These are phyloP conservation scores for Characodon lateralis DNA, from an alignment of 2,797 vertebrate species.

Conservation along the genomic window DNA sequence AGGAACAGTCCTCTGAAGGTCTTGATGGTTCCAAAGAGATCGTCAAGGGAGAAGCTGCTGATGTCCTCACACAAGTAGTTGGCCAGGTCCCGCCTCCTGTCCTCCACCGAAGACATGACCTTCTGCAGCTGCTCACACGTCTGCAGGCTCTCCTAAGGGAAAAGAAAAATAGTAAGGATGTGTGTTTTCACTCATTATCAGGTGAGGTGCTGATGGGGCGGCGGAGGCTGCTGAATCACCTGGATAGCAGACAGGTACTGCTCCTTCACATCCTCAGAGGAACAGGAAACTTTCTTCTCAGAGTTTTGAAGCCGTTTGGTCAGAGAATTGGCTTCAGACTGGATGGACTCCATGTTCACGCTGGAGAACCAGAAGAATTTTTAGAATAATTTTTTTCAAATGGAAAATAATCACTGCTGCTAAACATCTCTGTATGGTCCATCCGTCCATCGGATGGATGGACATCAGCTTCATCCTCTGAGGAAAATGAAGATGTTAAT, in stretches of 20 bases:
- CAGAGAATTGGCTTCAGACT: slow-evolving; percentile 73
- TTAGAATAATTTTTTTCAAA: no score
- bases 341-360: slow-evolving; percentile 82
- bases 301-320: slow-evolving; percentile 79
- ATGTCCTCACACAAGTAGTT: slow-evolving; percentile 87
- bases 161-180: slow-evolving; percentile 16
- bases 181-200: not conserved
- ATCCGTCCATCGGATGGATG: no score
- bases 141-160: slow-evolving; percentile 75
- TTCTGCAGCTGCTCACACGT: slow-evolving; percentile 77
- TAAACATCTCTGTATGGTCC: no score
- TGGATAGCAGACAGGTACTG: slow-evolving; percentile 76
- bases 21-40: slow-evolving; percentile 85
- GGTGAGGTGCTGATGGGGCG: not conserved
- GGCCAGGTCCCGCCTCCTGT: slow-evolving; percentile 78
- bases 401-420: no score
- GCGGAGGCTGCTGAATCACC: slow-evolving; percentile 17
- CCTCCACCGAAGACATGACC: slow-evolving; percentile 77
- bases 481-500: no score
- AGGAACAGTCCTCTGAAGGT: slow-evolving; percentile 85
- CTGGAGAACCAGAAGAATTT: slow-evolving; percentile 57
- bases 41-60: slow-evolving; percentile 82
- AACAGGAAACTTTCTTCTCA: slow-evolving; percentile 70
- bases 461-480: no score
- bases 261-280: slow-evolving; percentile 77